These are phyloP conservation scores for Torymus tubicola DNA, from an alignment of 2,888 invertebrate genomes.

Conservation along the genomic window DNA sequence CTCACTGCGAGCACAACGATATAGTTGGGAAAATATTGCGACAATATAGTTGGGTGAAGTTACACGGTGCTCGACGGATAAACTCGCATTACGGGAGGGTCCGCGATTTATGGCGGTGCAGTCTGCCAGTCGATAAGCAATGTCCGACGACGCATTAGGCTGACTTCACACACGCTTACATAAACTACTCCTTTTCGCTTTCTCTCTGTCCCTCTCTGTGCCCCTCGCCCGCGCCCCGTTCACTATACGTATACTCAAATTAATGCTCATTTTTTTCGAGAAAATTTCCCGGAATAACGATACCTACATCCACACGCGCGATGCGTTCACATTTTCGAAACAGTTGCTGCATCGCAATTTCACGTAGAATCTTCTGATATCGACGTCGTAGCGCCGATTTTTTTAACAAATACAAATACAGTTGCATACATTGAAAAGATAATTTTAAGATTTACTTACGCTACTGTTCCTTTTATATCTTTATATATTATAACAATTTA, in stretches of 20 bases:
- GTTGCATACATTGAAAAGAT: too few species aligned
- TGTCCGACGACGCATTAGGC: slow-evolving; percentile 62
- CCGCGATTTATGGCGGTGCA: slow-evolving; percentile 64
- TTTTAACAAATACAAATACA: too few species aligned
- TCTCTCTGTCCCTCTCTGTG: too few species aligned
- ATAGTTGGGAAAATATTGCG: slow-evolving; percentile 64
- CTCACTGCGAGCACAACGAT: slow-evolving; percentile 36
- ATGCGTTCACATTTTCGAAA: too few species aligned
- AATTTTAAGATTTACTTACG: too few species aligned
- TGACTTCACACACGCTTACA: slow-evolving; percentile 52
- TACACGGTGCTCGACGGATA: slow-evolving; percentile 64
- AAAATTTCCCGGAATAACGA: slow-evolving; percentile 6
- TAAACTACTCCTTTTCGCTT: slow-evolving; percentile 38
- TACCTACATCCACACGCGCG: too few species aligned
- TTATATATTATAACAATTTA: too few species aligned
- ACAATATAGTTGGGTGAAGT: slow-evolving; percentile 64
- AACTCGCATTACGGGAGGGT: slow-evolving; percentile 65
- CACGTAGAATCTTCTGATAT: too few species aligned
- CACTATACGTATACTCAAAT: slow-evolving; percentile 36
- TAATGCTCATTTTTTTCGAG: slow-evolving; percentile 26
- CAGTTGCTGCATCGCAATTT: too few species aligned
- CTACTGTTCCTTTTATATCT: too few species aligned
- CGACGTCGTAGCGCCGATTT: too few species aligned
- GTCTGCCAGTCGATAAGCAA: slow-evolving; percentile 67
- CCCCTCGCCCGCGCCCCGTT: too few species aligned